phyloP scores from a whole-genome alignment of 2,797 vertebrate genomes.

The Nyctibius grandis region DNA sequence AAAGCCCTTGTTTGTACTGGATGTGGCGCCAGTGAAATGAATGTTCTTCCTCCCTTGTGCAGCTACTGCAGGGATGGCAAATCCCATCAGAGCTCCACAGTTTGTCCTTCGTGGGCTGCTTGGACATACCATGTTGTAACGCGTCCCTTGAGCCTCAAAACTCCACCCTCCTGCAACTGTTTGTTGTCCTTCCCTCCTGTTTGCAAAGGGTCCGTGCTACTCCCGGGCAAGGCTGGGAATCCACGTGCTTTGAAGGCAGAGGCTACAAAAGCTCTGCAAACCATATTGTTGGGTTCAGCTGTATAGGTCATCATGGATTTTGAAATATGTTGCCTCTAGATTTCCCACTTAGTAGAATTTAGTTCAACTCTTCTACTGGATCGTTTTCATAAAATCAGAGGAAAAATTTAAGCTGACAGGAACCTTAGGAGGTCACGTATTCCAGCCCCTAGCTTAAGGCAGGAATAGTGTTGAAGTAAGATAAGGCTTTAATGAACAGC shows the following conservation, averaged over 20 bases:
- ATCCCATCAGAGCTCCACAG: not conserved
- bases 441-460: not conserved
- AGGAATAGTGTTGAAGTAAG: not conserved
- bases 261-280: not conserved
- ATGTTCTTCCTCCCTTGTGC: not conserved
- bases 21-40: not conserved
- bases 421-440: not conserved
- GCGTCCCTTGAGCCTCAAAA: not conserved
- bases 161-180: not conserved
- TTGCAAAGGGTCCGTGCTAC: not conserved
- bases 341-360: not conserved
- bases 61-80: not conserved
- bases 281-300: not conserved
- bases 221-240: not conserved
- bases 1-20: constrained; percentile 8
- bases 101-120: not conserved
- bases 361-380: not conserved
- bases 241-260: not conserved
- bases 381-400: not conserved
- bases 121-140: not conserved
- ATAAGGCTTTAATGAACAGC: not conserved
- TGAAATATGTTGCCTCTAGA: not conserved
- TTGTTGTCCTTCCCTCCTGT: not conserved
- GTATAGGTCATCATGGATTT: not conserved
- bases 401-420: not conserved